Base-by-base conservation (phyloP, 2,797 vertebrate genomes). In the Gambusia yucatana region DNA sequence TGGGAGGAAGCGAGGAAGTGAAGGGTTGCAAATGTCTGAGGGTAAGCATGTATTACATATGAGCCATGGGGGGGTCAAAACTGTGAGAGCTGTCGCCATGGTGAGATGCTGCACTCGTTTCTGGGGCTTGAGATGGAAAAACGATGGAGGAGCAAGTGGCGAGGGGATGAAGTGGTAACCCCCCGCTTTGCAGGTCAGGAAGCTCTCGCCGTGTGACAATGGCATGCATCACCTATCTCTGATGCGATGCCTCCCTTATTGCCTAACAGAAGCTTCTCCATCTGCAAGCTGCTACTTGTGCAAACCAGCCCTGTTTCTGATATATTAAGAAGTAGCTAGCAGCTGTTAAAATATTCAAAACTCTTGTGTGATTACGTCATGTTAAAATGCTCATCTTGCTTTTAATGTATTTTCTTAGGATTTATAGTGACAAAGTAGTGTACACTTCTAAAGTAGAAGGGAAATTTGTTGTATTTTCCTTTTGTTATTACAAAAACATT, bases 51-150 rank as follows among this genome's bases (percentile, higher is more conserved):
- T 88, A 85, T 89, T 88, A 90, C 86, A 87, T 72, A 50, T 75
- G 83, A 87, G 87, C 88, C 73, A 86, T 75, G 61, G 91, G 89
- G 89, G 91, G 41, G 91, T 91, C 92, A 90, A 87, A 85, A 88
- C 91, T 90, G 91, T 85, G 89, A 88, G 87, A 76, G 85, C 86
- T 77, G 79, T 76, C 81, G 72, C 90, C 7, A 67, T 43, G 63
- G 91, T 80, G 90, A 91, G 87, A 88, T 75, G 77, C 87, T 72
- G 77, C 81, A 77, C 86, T 85, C 73, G 59, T 84, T 88, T 85
- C 75, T 57, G 84, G 76, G 73, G 76, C 81, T 81, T 72, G 82
- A 83, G 88, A 93, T 92, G 84, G 87, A 91, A 93, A 41, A 87
- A 82, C 76, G 80, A 88, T 84, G 84, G 76, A 88, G 78, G 83